Conservation (phyloP, 1,140 invertebrate species). For the Myzus persicae region DNA sequence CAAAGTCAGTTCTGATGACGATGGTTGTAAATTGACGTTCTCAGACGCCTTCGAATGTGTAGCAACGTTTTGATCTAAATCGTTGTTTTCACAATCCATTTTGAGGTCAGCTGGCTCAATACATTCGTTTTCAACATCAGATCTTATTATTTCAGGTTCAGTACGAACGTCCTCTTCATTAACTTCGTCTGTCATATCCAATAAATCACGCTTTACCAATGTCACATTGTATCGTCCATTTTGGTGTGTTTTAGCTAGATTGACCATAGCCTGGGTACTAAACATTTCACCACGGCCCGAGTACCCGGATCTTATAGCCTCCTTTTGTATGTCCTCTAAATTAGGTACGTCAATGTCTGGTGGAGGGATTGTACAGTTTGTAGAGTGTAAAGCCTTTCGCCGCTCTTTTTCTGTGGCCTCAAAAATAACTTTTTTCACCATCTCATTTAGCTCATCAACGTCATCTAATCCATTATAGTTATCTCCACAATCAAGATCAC, state of each 20-base stretch:
- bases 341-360: no score
- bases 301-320: neutral
- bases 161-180: neutral
- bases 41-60: neutral
- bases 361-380: no score
- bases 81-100: neutral
- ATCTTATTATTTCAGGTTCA: neutral
- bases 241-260: neutral
- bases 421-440: neutral
- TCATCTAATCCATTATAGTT: neutral
- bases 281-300: conserved; percentile 24
- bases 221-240: neutral
- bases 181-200: neutral
- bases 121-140: neutral
- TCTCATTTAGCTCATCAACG: neutral
- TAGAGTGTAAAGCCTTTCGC: neutral
- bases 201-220: neutral
- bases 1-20: neutral
- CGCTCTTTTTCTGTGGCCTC: neutral
- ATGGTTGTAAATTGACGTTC: neutral
- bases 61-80: neutral
- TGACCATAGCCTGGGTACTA: neutral
- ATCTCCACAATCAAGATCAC: neutral
- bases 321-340: neutral
- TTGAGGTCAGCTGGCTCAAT: neutral